Base-by-base conservation (phyloP, 2,888 invertebrate species). In the Hedychridium roseum region DNA sequence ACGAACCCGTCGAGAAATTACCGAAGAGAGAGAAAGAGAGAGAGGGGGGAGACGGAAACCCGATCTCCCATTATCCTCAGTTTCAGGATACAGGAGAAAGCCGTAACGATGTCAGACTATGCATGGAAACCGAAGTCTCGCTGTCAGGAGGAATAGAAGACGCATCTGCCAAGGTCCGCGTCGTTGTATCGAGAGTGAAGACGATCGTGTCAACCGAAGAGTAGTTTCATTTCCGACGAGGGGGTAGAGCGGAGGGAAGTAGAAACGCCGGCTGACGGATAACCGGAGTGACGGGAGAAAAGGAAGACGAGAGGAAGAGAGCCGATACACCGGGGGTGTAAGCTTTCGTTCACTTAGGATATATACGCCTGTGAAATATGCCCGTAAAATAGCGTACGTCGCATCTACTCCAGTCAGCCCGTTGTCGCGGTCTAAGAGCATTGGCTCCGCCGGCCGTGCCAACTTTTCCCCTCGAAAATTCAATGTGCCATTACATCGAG, bases 81-180 rank as follows among this genome's bases (percentile, higher is more conserved):
- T 44, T 50, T 49, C 32, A 31, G 32, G 42, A 18, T 30, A 16
- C 18, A 21, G 35, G 43, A 31, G 49, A 38, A 30, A 40, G 31
- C 36, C 20, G 23, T 56, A 57, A 54, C 42, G 54, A 43, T 40
- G 34, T 23, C 28, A 49, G 52, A 43, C 35, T 46, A 49, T 47
- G 44, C 39, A 47, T 41, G n/a, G 54, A 60, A 60, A 57, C 60
- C 46, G 47, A 57, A 57, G 47, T 51, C 49, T 47, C 41, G 16
- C 30, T 39, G 47, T 31, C 48, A 50, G 26, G 38, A 36, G 35
- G 42, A 43, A 46, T 39, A 47, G 23, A 23, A 34, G 26, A 27
- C n/a, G n/a, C 45, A 43, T 56, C 47, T 35, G 30, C 21, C 32
- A 45, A 46, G 35, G 43, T 18, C 21, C 35, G 2, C 37, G n/a